phyloP scores from a whole-genome alignment of 2,113 vertebrate genomes.

The Serilophus lunatus region DNA sequence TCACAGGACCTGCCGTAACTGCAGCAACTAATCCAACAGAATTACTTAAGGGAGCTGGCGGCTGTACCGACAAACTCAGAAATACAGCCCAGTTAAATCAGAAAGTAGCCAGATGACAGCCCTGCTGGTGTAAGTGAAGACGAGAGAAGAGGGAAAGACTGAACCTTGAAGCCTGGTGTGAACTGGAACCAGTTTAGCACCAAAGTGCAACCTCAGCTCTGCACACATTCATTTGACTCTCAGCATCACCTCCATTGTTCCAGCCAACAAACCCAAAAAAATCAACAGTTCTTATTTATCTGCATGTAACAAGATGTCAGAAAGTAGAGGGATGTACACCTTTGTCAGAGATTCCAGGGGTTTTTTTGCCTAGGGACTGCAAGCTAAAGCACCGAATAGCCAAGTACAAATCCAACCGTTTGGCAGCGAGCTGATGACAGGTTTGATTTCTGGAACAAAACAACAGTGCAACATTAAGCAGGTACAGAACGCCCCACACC shows the following conservation, averaged over 20 bases:
- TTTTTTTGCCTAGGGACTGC: background rate
- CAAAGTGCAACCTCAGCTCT: background rate
- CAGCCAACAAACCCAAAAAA: background rate
- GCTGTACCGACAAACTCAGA: background rate
- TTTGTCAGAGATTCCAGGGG: background rate
- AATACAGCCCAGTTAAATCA: background rate
- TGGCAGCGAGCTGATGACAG: constrained; percentile 8
- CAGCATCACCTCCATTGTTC: rapidly evolving
- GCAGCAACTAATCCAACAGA: background rate
- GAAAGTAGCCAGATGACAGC: rapidly evolving
- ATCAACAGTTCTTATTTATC: background rate
- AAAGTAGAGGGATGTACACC: background rate
- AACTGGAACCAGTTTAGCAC: background rate
- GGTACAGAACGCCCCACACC: constrained; percentile 52
- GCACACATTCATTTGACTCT: background rate
- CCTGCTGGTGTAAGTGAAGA: background rate
- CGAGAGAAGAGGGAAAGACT: background rate
- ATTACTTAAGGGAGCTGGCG: background rate
- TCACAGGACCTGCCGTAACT: background rate
- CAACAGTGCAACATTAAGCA: constrained; percentile 49
- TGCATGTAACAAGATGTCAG: background rate
- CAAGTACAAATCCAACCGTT: background rate
- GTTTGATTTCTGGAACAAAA: constrained; percentile 66
- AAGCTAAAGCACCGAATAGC: background rate
- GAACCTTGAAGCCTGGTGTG: background rate